A percentile compares a stretch with the other conserved stretches of the same genome.
Evolutionary conservation across 2,888 invertebrate species (phyloP).

Genomic region (Frankliniella fusca): DNA sequence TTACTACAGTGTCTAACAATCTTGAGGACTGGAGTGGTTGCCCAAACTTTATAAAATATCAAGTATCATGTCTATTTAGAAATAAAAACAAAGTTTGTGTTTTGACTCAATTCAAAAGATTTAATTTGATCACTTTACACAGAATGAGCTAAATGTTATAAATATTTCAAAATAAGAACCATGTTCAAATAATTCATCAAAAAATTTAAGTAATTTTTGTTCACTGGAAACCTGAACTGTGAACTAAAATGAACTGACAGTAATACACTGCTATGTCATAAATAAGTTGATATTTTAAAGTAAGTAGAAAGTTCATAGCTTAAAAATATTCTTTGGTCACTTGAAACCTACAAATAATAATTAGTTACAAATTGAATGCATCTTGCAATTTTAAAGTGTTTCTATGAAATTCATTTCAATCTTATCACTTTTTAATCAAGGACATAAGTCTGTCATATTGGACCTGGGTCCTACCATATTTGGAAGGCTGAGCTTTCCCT

Average conservation of each 20-base stretch:
- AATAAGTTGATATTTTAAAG: too few relatives aligned
- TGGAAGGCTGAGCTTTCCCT: not conserved
- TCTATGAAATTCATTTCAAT: not conserved
- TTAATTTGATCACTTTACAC: not conserved
- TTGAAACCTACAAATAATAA: not conserved
- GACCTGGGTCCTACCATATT: not conserved
- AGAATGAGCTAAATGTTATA: too few relatives aligned
- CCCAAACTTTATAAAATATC: not conserved
- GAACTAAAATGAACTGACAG: too few relatives aligned
- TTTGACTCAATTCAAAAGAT: not conserved
- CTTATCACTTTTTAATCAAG: not conserved
- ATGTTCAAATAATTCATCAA: too few relatives aligned
- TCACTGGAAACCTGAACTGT: too few relatives aligned
- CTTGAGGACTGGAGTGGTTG: not conserved
- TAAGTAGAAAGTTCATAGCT: too few relatives aligned
- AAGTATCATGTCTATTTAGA: not conserved
- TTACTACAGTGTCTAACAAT: too few relatives aligned
- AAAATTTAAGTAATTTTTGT: too few relatives aligned
- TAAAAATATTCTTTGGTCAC: not conserved
- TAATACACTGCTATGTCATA: too few relatives aligned
- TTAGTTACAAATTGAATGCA: not conserved
- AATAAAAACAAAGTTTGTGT: not conserved
- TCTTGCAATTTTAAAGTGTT: not conserved
- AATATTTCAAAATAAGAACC: too few relatives aligned
- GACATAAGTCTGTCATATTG: slow-evolving; percentile 11